Base-by-base conservation (phyloP, 2,113 vertebrate genomes). In the Notothenia coriiceps region DNA sequence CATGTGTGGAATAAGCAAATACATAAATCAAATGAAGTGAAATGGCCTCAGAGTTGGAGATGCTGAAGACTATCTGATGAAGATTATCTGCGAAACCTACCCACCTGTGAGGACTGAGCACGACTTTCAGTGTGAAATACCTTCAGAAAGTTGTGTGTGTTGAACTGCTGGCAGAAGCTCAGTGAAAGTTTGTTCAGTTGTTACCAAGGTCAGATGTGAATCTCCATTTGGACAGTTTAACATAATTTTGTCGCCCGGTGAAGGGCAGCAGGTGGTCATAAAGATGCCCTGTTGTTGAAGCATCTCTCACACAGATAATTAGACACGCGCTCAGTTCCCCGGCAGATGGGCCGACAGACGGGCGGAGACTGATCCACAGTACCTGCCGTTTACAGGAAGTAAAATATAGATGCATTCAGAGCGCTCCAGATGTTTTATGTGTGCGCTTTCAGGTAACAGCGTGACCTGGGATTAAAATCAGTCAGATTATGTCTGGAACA, bases 401-500 rank as follows among this genome's bases (percentile, higher is more conserved):
- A 2, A n/a, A 11, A 50, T 47, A 35, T 5, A 18, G 18, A 56
- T 10, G 5, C 47, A 43, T 60, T 54, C 20, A 10, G 12, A 5
- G 3, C 14, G 13, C 18, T 55, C 29, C 80, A 80, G 67, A 70
- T 74, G 74, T 84, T 62, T 40, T 7, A 7, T 14, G 15, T 35
- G 17, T 44, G 20, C 51, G 46, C 55, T 51, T 61, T 54, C 2
- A 33, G 70, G 15, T 61, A 47, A 22, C 22, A 47, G 6, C 2
- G 15, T 33, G 74, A 59, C 18, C 50, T 13, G 29, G n/a, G 43
- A 66, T 73, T 85, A 56, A 82, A 51, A 76, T 33, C 68, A 5
- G 11, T 17, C 43, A 13, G 62, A 73, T 65, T 54, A 78, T 40
- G 49, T 70, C 49, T 67, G 79, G 70, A 72, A 64, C 64, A 80